Percentiles rank a stretch among this genome's conserved stretches.
Evolutionary conservation across 2,113 vertebrate species (phyloP).

Genomic region (Odontesthes bonariensis): DNA sequence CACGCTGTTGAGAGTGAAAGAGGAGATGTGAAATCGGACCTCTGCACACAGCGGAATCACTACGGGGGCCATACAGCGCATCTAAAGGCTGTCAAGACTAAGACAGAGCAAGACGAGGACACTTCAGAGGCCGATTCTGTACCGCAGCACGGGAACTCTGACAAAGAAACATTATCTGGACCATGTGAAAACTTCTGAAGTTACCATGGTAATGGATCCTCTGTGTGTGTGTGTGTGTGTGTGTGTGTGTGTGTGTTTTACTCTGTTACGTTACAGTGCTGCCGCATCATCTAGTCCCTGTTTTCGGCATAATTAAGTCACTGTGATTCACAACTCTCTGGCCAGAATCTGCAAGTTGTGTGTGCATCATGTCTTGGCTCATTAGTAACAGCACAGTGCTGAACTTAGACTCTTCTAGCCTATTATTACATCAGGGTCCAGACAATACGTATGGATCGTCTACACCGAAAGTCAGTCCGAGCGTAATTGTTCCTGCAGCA

Average conservation of each 20-base stretch:
- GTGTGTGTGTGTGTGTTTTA: conserved; percentile 26
- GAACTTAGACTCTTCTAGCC: neutral
- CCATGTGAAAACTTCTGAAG: conserved; percentile 73
- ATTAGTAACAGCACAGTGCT: conserved; percentile 43
- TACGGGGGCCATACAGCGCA: conserved; percentile 31
- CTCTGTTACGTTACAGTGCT: conserved; percentile 21
- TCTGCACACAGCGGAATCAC: conserved; percentile 28
- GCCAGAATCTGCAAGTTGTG: conserved; percentile 51
- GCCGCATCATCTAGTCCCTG: conserved; percentile 55
- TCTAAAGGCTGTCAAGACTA: conserved; percentile 50
- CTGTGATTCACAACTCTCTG: conserved; percentile 65
- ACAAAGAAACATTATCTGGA: conserved; percentile 72
- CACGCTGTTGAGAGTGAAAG: conserved; percentile 26
- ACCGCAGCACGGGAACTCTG: conserved; percentile 52
- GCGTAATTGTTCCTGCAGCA: conserved; percentile 7
- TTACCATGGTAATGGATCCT: conserved; percentile 67
- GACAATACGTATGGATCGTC: neutral
- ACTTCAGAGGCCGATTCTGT: conserved; percentile 62
- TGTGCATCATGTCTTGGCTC: conserved; percentile 58
- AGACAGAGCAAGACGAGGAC: conserved; percentile 37
- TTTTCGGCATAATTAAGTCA: conserved; percentile 61
- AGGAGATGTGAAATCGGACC: conserved; percentile 45
- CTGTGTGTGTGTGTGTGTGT: conserved; percentile 50
- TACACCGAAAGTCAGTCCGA: neutral
- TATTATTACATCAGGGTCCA: neutral